Base-by-base conservation (phyloP, 2,797 vertebrate species). In the Phoxinus dragarum region DNA sequence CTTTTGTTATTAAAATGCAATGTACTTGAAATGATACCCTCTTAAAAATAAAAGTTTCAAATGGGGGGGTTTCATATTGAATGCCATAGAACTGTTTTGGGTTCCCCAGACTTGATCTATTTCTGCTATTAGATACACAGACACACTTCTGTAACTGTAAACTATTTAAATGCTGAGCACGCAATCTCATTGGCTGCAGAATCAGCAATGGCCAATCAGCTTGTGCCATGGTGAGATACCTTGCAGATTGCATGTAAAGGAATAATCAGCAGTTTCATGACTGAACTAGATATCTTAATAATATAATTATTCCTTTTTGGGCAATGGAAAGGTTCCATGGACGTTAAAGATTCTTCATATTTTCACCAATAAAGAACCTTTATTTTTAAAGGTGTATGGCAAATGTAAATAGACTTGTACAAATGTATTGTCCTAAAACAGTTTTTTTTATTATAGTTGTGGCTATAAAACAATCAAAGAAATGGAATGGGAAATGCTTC, bases 1-100 rank as follows among this genome's bases (percentile, higher is more conserved):
- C 34, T 42, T 27, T 34, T 23, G 31, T 79, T 79, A 78, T 38
- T 78, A 17, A 71, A 44, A 56, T 59, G 64, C 52, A 68, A 64
- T 27, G 2, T 40, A 61, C 21, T 2, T 64, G 11, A 67, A 81
- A 81, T 74, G 12, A 59, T 38, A 49, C 52, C 21, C n/a, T 44
- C 54, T 42, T 42, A 27, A 78, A 77, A 61, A 61, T 17, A 59
- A 66, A 19, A 31, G 47, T 74, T 74, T 4, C n/a, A 11, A 49
- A 69, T 10, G 19, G 1, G 17, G 17, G 36, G 2, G 11, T 23
- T 40, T 69, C 36, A 1, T 23, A 69, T 5, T 21, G 36, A 69
- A 69, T 40, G 19, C 67, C 4, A 68, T 10, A 69, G 8, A 69
- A 21, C 36, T 9, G 5, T 69, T 69, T 40, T 17, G 6, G 67